Evolutionary conservation across 2,113 vertebrate genomes (phyloP).

Genomic region (Meleagris gallopavo): DNA sequence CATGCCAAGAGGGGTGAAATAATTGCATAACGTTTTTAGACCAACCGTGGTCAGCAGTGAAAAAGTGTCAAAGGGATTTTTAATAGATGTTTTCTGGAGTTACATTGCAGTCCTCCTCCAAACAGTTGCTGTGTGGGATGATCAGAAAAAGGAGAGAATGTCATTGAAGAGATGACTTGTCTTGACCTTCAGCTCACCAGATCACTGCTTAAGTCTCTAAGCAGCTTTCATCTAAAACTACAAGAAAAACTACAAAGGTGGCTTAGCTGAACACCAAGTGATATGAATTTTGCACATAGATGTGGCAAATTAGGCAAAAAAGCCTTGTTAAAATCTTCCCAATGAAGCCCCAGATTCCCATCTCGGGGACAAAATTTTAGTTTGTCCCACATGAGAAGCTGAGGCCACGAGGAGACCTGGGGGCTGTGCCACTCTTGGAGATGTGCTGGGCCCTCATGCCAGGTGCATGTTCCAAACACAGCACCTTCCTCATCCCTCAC

Average conservation of each 20-base stretch:
- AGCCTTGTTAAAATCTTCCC: neutral
- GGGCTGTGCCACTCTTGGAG: neutral
- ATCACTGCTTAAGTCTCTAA: neutral
- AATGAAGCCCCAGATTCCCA: neutral
- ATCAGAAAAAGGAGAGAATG: conserved; percentile 22
- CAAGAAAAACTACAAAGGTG: neutral
- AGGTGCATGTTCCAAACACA: neutral
- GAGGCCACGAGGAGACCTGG: neutral
- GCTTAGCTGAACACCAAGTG: neutral
- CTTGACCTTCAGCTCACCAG: conserved; percentile 31
- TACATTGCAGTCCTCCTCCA: neutral
- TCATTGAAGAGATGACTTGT: conserved; percentile 1
- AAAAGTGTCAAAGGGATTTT: conserved; percentile 39
- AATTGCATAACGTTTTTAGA: conserved; percentile 48
- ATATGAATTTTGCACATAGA: neutral
- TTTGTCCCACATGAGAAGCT: neutral
- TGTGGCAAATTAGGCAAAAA: conserved; percentile 2
- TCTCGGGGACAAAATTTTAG: neutral
- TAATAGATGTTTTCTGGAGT: conserved; percentile 28
- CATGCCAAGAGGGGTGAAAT: conserved; percentile 32
- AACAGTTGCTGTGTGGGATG: conserved; percentile 14
- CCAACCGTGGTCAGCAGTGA: conserved; percentile 7
- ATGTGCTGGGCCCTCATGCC: neutral
- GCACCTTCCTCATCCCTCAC: neutral
- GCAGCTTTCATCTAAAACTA: conserved; percentile 39